Evolutionary conservation across 2,113 vertebrate genomes (phyloP), one percentile per base, ranked within the genome.

Genomic region (Esox niger): DNA sequence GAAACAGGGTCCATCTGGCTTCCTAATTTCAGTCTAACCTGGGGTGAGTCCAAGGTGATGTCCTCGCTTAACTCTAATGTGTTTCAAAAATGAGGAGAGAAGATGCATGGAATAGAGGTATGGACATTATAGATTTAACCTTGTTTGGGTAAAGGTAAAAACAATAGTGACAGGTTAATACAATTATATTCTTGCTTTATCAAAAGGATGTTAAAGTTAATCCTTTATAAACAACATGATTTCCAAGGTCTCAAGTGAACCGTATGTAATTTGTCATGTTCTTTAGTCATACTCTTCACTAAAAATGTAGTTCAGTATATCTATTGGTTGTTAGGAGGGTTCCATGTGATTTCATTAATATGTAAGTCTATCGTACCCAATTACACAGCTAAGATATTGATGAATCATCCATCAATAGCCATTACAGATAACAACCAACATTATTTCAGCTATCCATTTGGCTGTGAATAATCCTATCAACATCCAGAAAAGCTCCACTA

Each of bases 321-420:
- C 57, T 30, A 32, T 1, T 35, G 30, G 20, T 61, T 35, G 35
- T 9, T 61, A 15, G 15, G 70, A 70, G 63, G 64, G 65, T 56
- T 31, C 57, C 38, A 4, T 73, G 75, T 75, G 33, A 88, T 84
- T 85, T 83, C 71, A 86, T 88, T 75, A 82, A 35, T 64, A 68
- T 23, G 15, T 73, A 54, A 66, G 74, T 76, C 72, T 68, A 49
- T 65, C 70, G 79, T 78, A 81, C 69, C 72, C 79, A 84, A 80
- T 89, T 84, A 83, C 63, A 69, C 17, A 0, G 35, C 13, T 13
- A 15, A 62, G 78, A 77, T 82, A 86, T 80, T 81, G 80, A 82
- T 79, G 75, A 79, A 71, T 68, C 47, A 20, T 56, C 68, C 79
- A 84, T 88, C 84, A 77, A 82, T 85, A 78, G 57, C 63, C 68